These are phyloP conservation scores for Siniperca scherzeri DNA, from an alignment of 2,797 vertebrate genomes.

Conservation along the genomic window DNA sequence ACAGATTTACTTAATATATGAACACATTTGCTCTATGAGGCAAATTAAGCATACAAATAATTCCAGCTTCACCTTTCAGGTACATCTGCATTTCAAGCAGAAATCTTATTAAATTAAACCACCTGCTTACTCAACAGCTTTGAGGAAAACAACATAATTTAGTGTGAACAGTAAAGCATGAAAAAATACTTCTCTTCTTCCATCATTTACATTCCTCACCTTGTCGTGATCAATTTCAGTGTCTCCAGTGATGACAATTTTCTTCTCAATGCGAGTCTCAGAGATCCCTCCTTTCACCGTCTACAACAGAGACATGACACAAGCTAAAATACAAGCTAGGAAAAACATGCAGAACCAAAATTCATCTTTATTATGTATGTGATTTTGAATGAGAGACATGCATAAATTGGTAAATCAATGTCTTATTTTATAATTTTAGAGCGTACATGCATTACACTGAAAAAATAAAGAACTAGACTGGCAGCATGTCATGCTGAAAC, in stretches of 20 bases:
- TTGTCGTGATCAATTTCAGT: conserved; percentile 98
- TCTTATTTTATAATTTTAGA: not conserved
- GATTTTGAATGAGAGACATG: not conserved
- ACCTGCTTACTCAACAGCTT: not conserved
- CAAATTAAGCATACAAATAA: conserved; percentile 15
- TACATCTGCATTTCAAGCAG: not conserved
- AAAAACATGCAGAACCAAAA: not conserved
- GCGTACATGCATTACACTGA: not conserved
- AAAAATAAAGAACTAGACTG: not conserved
- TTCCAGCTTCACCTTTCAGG: not conserved
- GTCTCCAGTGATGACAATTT: conserved; percentile 98
- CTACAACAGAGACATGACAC: conserved; percentile 68
- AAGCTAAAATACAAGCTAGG: not conserved
- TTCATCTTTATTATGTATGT: not conserved
- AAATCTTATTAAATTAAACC: not conserved
- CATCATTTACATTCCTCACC: conserved; percentile 78
- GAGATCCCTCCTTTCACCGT: conserved; percentile 99
- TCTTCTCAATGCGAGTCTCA: conserved; percentile 98
- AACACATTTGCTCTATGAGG: not conserved
- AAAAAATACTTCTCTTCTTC: not conserved
- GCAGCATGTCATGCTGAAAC: not conserved
- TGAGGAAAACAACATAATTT: conserved; percentile 1
- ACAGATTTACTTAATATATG: conserved; percentile 2
- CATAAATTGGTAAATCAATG: not conserved
- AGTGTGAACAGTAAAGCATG: not conserved